These are phyloP conservation scores for Hydraecia micacea DNA, from an alignment of 2,888 invertebrate species.

Conservation along the genomic window DNA sequence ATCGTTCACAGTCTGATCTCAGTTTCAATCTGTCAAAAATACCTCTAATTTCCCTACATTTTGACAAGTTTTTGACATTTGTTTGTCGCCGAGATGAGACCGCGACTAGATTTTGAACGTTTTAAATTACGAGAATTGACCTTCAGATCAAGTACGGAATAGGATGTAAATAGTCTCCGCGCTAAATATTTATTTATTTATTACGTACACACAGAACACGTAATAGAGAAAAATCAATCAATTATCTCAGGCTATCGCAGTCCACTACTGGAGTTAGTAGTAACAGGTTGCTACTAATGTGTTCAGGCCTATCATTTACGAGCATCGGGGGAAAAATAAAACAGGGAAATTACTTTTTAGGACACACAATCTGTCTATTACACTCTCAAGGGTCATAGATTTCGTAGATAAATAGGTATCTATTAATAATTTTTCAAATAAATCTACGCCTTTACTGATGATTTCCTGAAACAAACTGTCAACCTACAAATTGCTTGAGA, in stretches of 20 bases:
- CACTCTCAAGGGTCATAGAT: constrained; percentile 68
- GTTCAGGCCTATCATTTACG: constrained; percentile 35
- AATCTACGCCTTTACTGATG: constrained; percentile 22
- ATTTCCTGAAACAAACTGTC: constrained; percentile 18
- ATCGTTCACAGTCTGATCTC: too few relatives aligned
- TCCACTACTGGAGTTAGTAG: background rate
- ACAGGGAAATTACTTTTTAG: constrained; percentile 45
- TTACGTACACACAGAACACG: background rate
- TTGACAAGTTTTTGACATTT: too few relatives aligned
- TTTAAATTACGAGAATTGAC: too few relatives aligned
- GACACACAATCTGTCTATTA: constrained; percentile 53
- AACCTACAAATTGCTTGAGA: background rate
- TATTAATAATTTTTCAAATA: constrained; percentile 18
- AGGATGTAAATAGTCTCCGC: background rate
- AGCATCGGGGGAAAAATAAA: constrained; percentile 54
- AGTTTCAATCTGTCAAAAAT: too few relatives aligned
- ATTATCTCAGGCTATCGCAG: background rate
- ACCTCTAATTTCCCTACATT: too few relatives aligned
- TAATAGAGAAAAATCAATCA: background rate
- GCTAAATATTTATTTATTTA: background rate
- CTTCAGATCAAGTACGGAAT: too few relatives aligned
- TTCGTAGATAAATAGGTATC: background rate
- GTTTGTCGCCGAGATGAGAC: too few relatives aligned
- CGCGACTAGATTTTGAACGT: too few relatives aligned
- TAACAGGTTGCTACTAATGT: constrained; percentile 36